Evolutionary conservation across 2,888 invertebrate genomes (phyloP).

Genomic region (Drymonia ruficornis): DNA sequence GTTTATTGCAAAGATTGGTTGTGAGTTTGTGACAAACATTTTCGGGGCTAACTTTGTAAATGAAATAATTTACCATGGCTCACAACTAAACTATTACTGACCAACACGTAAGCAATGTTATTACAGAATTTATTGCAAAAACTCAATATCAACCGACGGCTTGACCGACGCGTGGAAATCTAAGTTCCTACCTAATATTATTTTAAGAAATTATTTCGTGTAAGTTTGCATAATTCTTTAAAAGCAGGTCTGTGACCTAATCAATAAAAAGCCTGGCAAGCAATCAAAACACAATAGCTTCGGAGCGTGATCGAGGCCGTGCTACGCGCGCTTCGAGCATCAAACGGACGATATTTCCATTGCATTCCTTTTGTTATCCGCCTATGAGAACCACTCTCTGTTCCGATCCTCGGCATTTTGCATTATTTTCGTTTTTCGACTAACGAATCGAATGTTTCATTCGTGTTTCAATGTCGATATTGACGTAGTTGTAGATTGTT

Average conservation of each 20-base stretch:
- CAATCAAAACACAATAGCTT: conserved; percentile 67
- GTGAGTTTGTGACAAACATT: too few species aligned
- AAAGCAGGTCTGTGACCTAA: conserved; percentile 34
- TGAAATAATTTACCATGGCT: too few species aligned
- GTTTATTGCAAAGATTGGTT: too few species aligned
- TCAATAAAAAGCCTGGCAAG: conserved; percentile 57
- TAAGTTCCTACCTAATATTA: too few species aligned
- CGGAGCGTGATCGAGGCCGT: conserved; percentile 46
- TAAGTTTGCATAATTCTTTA: conserved; percentile 2
- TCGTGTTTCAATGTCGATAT: conserved; percentile 64
- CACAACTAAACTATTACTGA: too few species aligned
- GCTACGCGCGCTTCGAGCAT: conserved; percentile 56
- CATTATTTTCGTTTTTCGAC: conserved; percentile 75
- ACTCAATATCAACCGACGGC: too few species aligned
- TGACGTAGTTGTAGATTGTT: conserved; percentile 46
- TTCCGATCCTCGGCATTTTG: conserved; percentile 69
- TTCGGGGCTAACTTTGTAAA: too few species aligned
- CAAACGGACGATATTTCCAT: conserved; percentile 72
- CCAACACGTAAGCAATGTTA: too few species aligned
- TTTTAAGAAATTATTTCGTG: too few species aligned
- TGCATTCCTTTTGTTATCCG: conserved; percentile 75
- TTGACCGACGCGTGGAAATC: too few species aligned
- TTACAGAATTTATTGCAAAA: too few species aligned
- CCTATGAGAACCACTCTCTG: conserved; percentile 74
- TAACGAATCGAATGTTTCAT: conserved; percentile 78